Percentiles rank a stretch among this genome's conserved stretches.
These are phyloP conservation scores for Galago senegalensis DNA, from an alignment of 2,797 vertebrate species.

Conservation along the genomic window DNA sequence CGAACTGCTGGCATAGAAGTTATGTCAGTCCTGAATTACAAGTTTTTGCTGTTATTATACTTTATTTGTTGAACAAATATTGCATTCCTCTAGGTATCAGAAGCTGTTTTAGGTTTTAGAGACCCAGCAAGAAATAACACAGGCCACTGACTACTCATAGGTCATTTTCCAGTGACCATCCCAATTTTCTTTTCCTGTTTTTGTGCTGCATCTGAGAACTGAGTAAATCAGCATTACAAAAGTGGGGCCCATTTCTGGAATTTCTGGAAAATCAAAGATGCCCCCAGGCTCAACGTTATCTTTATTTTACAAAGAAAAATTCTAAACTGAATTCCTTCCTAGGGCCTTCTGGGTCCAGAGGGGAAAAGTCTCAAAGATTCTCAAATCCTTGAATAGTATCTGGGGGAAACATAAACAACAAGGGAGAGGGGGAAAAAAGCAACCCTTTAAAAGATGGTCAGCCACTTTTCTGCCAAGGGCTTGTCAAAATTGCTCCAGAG, in stretches of 20 bases:
- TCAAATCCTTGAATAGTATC: neutral
- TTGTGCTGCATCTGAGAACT: neutral
- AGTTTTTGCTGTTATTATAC: neutral
- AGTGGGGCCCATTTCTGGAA: neutral
- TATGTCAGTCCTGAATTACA: neutral
- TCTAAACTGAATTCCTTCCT: slow-evolving; percentile 4
- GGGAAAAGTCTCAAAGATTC: slow-evolving; percentile 21
- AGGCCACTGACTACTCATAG: rapidly evolving
- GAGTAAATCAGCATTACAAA: neutral
- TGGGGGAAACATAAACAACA: neutral
- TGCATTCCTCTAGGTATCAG: neutral
- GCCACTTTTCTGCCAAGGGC: slow-evolving; percentile 25
- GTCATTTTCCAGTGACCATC: neutral
- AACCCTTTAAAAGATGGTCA: slow-evolving; percentile 8
- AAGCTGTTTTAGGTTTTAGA: neutral
- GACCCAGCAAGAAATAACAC: neutral
- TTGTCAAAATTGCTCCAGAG: slow-evolving; percentile 66
- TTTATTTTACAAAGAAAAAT: neutral
- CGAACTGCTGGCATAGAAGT: neutral
- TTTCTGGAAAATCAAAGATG: neutral
- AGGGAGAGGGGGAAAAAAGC: neutral
- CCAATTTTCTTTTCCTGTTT: neutral
- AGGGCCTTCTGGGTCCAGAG: no score
- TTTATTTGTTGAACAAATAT: neutral
- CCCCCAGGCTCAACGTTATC: neutral